Evolutionary conservation across 2,888 invertebrate species (phyloP), one percentile per base, ranked within the genome.

Genomic region (Brenthis daphne): DNA sequence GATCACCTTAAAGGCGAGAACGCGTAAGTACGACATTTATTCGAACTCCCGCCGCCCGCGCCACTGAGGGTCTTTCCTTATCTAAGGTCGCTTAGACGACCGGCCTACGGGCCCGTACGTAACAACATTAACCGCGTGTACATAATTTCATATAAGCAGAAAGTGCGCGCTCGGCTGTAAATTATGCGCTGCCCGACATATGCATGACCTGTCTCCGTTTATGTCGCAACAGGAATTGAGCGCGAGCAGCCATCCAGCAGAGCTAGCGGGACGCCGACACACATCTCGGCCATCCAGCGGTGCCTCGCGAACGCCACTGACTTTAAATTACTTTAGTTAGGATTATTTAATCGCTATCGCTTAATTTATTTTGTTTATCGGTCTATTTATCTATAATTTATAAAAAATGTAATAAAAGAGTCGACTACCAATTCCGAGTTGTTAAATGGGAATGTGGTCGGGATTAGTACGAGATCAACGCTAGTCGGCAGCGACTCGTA

Each of bases 1-100:
- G 95, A 97, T 76, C 98, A 98, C 87, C 95, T 99, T 84, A 95
- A 96, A 90, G 93, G 93, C 89, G 93, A 87, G 69, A 80, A 88
- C 75, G 94, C 95, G 97, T 97, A 95, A 97, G 97, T 96, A 90
- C 83, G 71, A 83, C 81, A 82, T 83, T 79, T n/a, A n/a, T 79
- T 77, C 76, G 77, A 80, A 84, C 87, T 85, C 90, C 92, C 89
- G 90, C 90, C 91, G 90, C 89, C 92, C 91, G 90, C 92, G 89
- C 88, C 90, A 85, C 86, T 85, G 91, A 92, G 92, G 92, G 92
- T 88, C 93, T 93, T 93, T 93, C 93, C 93, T 93, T 93, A 93
- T 93, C 93, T 90, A 83, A 82, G 90, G 90, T 88, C 90, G 86
- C 84, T 79, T 71, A 74, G 82, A 77, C 84, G 90, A 85, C 88